Conservation (phyloP, 2,888 invertebrate species). For the Andrena hattorfiana region DNA sequence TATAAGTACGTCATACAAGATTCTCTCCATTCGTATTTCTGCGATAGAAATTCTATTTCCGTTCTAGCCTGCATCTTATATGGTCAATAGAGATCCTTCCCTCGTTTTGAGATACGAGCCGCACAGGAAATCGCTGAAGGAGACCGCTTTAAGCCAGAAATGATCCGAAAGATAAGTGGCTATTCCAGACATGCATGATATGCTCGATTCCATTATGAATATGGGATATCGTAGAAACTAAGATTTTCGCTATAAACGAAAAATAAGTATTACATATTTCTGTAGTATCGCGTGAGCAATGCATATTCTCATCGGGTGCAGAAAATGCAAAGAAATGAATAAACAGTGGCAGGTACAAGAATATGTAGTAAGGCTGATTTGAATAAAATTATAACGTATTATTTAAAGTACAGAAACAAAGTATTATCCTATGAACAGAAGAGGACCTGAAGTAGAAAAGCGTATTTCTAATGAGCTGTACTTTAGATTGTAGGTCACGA, state of each 20-base stretch:
- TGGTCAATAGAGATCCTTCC: constrained; percentile 46
- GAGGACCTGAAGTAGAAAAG: no score
- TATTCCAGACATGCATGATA: constrained; percentile 26
- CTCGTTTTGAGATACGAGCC: constrained; percentile 50
- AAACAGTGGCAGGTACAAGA: no score
- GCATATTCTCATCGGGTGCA: no score
- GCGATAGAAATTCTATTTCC: constrained; percentile 58
- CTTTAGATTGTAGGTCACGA: no score
- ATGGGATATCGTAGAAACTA: constrained; percentile 2
- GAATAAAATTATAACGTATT: no score
- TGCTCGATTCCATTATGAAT: constrained; percentile 46
- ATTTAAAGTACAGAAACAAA: no score
- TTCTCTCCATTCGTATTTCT: constrained; percentile 35
- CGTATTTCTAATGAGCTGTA: no score
- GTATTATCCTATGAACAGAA: no score
- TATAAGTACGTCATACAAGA: constrained; percentile 15
- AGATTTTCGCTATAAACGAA: not conserved
- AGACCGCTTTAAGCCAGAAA: constrained; percentile 54
- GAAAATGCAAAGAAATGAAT: no score
- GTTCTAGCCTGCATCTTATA: constrained; percentile 46
- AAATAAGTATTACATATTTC: not conserved
- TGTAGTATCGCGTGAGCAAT: no score
- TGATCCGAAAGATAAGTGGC: constrained; percentile 51
- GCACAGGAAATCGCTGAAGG: constrained; percentile 44
- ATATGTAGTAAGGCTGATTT: no score